Evolutionary conservation across 1,140 invertebrate genomes (phyloP).

Genomic region (Ceratitis capitata): DNA sequence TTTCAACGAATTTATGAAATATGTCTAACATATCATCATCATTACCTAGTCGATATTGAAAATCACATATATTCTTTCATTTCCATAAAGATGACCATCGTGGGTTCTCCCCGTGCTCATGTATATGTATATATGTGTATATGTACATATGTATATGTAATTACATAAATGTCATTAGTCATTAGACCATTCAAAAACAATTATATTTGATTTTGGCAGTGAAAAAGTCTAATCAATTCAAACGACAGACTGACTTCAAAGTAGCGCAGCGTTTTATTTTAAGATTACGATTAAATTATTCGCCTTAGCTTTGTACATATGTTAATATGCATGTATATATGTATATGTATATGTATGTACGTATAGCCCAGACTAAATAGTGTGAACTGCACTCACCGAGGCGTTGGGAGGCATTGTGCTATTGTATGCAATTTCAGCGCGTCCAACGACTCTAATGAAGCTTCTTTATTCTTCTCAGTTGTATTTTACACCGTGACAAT

Average conservation of each 20-base stretch:
- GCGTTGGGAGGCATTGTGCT: neutral
- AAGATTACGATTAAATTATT: neutral
- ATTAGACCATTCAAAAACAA: no score
- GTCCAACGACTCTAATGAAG: neutral
- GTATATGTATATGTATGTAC: neutral
- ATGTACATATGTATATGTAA: no score
- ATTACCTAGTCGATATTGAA: no score
- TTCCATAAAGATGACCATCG: no score
- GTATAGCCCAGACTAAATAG: neutral
- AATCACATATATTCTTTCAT: no score
- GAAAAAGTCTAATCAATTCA: no score
- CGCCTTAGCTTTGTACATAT: slow-evolving; percentile 39
- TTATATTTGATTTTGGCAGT: no score
- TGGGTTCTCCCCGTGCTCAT: no score
- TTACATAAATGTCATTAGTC: no score
- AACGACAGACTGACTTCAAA: neutral
- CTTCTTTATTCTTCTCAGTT: neutral
- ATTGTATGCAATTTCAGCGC: neutral
- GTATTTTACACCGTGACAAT: neutral
- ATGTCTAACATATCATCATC: no score
- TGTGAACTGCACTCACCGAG: neutral
- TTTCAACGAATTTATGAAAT: no score
- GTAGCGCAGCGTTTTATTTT: neutral
- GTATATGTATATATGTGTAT: no score
- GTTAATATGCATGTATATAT: neutral